phyloP scores from a whole-genome alignment of 1,140 invertebrate species.

The Batillaria attramentaria region DNA sequence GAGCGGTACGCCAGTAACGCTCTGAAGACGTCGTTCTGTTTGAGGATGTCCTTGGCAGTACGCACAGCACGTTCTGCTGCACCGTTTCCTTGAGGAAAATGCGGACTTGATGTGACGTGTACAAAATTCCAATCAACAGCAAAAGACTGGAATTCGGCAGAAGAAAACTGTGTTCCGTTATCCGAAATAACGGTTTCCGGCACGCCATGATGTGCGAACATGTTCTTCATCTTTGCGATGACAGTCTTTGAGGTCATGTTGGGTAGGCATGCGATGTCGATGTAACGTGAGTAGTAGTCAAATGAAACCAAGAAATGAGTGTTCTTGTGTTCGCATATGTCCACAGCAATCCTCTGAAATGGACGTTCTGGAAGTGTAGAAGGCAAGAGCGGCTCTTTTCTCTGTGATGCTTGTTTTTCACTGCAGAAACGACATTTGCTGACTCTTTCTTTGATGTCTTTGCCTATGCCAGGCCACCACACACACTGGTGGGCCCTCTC shows the following conservation, averaged over 20 bases:
- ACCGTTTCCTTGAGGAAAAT: too few species aligned
- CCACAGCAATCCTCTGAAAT: conserved; percentile 28
- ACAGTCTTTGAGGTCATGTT: not conserved
- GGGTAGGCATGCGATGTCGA: conserved; percentile 16
- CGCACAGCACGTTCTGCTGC: not conserved
- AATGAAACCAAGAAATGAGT: conserved; percentile 22
- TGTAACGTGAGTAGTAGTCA: conserved; percentile 31
- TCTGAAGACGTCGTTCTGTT: not conserved
- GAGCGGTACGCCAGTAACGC: too few species aligned
- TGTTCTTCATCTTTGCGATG: conserved; percentile 21
- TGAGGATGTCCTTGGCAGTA: not conserved
- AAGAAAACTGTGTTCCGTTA: conserved; percentile 34
- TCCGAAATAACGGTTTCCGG: conserved; percentile 22
- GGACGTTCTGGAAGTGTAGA: conserved; percentile 27
- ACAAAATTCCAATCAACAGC: too few species aligned
- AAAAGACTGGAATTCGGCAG: conserved; percentile 33
- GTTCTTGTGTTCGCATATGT: conserved; percentile 23
- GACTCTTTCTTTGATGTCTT: too few species aligned
- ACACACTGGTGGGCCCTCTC: too few species aligned
- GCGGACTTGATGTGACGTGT: too few species aligned
- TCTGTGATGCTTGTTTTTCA: too few species aligned
- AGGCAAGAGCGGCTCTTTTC: conserved; percentile 2
- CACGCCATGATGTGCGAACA: conserved; percentile 8
- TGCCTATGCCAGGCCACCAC: too few species aligned
- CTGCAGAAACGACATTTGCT: too few species aligned